Evolutionary conservation across 2,113 vertebrate genomes (phyloP), one percentile per base, ranked within the genome.

Genomic region (Rhombomys opimus): DNA sequence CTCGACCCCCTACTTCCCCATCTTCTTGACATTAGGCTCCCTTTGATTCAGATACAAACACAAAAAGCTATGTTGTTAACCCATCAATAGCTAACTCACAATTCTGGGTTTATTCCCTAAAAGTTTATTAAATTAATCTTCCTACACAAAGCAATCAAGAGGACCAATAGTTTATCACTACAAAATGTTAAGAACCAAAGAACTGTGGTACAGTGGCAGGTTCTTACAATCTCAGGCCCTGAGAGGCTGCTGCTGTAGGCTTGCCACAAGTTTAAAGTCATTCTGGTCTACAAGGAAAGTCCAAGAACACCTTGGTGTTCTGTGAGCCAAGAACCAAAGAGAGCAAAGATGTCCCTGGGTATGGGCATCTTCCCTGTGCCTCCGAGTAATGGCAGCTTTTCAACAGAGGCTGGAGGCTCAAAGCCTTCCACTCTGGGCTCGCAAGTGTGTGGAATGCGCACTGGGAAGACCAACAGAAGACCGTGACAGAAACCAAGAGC

Each of bases 71-170:
- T 72, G 41, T 7, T 11, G 17, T 75, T 73, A 35, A 5, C 23
- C 85, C 50, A 10, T 81, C 77, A 87, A 20, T 15, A 87, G 68
- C 50, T 22, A 91, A 90, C 11, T 14, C 5, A 25, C 17, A 27
- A 5, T 18, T 78, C 38, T 25, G 35, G 18, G 35, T 89, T 77
- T 57, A 75, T 4, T 0, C 35, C 18, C 35, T 27, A 13, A 94
- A 50, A 65, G 7, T 88, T 89, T 90, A 61, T 73, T 81, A 78
- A 65, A 75, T 81, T 46, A 20, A 35, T 91, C 94, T 91, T 89
- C 63, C 85, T 75, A 52, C 12, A 59, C 15, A 87, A 93, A 93
- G 57, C 57, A 78, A 80, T 6, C 50, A 87, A 93, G 63, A 87
- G 32, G 9, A 84, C 2, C 89, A 78, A 86, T 78, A 46, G 1